A percentile compares a stretch with the other conserved stretches of the same genome.
These are phyloP conservation scores for Tychaedon coryphoeus DNA, from an alignment of 2,113 vertebrate genomes.

Conservation along the genomic window DNA sequence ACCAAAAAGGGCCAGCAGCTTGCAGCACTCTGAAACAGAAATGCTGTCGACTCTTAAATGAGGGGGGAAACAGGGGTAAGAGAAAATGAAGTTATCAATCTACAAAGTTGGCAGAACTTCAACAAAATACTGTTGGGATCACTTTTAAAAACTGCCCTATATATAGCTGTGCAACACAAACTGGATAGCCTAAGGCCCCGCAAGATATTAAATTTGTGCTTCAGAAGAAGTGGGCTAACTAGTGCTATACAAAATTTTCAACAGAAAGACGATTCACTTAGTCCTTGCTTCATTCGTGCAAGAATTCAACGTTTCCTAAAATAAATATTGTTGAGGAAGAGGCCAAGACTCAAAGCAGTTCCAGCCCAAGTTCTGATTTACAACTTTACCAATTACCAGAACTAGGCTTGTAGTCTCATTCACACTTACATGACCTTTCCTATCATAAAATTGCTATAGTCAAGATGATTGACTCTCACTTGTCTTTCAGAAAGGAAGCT, in stretches of 20 bases:
- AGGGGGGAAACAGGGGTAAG: too few species aligned
- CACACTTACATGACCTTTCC: background rate
- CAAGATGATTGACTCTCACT: background rate
- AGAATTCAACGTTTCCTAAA: background rate
- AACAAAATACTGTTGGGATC: background rate
- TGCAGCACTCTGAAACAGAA: background rate
- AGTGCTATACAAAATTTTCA: background rate
- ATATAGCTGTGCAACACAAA: background rate
- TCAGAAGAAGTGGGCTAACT: background rate
- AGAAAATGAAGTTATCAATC: background rate
- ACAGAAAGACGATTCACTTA: background rate
- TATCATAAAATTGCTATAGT: fast-evolving
- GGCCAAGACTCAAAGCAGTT: background rate
- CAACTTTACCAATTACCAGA: background rate
- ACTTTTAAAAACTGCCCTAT: background rate
- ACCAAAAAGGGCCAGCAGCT: background rate
- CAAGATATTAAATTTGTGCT: background rate
- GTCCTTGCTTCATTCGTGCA: background rate
- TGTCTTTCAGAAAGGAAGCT: background rate
- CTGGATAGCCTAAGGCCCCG: background rate
- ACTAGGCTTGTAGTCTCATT: background rate
- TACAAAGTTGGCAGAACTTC: background rate
- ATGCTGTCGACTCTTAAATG: fast-evolving
- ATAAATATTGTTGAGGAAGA: background rate
- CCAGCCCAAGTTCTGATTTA: background rate